Conservation (phyloP, 2,888 invertebrate species). For the Drosophila anceps region DNA sequence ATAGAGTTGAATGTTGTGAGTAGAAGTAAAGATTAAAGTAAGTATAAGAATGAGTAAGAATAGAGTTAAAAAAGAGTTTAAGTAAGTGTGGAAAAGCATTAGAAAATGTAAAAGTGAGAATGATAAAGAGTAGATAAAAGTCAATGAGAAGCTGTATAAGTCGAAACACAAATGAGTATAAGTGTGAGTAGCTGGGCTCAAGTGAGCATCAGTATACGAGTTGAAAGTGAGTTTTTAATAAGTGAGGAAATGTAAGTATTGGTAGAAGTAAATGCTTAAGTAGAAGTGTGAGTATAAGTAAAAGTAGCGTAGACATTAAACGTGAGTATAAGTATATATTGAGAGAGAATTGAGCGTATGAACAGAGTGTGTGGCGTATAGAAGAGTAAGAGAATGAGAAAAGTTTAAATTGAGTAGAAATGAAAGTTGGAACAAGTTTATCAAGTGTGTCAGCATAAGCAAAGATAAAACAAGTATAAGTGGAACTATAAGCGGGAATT, state of each 20-base stretch:
- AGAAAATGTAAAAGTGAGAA: too few species aligned
- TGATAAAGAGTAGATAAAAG: neutral
- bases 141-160: neutral
- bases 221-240: too few species aligned
- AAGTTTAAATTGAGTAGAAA: constrained; percentile 6
- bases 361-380: too few species aligned
- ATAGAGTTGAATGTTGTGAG: neutral
- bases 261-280: too few species aligned
- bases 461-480: neutral
- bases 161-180: neutral
- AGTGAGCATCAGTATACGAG: neutral
- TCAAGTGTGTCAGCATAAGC: constrained; percentile 2
- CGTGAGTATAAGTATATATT: neutral
- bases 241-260: neutral
- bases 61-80: too few species aligned
- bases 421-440: constrained; percentile 3
- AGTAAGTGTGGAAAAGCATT: too few species aligned
- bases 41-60: neutral
- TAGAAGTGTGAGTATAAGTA: neutral
- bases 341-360: neutral
- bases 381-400: neutral
- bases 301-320: neutral
- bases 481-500: neutral
- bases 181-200: neutral
- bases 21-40: neutral